Evolutionary conservation across 2,113 vertebrate genomes (phyloP).

Genomic region (Alouatta palliata): DNA sequence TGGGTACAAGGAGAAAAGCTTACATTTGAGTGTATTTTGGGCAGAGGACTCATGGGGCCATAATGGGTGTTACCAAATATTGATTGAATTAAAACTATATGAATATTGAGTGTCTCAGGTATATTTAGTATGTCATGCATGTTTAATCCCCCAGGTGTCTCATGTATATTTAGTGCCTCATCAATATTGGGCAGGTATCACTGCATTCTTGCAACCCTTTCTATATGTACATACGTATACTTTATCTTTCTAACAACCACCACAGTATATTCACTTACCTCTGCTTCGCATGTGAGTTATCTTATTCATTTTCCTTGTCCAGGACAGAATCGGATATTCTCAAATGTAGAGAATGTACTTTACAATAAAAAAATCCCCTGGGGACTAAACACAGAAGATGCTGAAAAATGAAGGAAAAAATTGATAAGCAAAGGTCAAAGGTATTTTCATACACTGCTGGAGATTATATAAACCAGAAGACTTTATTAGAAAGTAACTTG

Average conservation of each 20-base stretch:
- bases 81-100: not conserved
- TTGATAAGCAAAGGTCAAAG: not conserved
- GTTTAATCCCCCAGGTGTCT: not conserved
- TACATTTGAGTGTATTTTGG: not conserved
- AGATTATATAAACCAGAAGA: not conserved
- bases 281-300: not conserved
- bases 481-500: not conserved
- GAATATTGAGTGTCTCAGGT: not conserved
- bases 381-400: not conserved
- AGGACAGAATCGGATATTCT: not conserved
- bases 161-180: not conserved
- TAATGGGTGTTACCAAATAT: not conserved
- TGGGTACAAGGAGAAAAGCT: not conserved
- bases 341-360: not conserved
- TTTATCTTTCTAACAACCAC: not conserved
- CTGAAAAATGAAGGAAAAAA: not conserved
- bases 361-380: not conserved
- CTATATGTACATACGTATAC: not conserved
- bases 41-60: not conserved
- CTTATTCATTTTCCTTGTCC: not conserved
- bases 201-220: not conserved
- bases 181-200: not conserved
- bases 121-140: not conserved
- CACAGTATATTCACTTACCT: not conserved
- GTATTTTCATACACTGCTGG: not conserved